Base-by-base conservation (phyloP, 2,888 invertebrate species). In the Drosophila flavopinicola region DNA sequence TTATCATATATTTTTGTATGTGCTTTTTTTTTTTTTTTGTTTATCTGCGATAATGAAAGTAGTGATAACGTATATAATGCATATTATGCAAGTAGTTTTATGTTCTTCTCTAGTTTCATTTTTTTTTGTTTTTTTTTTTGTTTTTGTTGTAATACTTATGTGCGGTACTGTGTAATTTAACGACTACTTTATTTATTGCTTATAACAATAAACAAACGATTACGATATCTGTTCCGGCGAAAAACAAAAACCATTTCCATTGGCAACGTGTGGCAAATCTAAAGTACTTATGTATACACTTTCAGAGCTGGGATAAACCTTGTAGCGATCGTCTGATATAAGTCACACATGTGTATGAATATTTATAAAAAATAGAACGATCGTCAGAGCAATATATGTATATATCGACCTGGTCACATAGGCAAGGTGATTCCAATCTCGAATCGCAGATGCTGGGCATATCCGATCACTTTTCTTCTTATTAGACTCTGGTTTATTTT, bases 121-220 rank as follows among this genome's bases (percentile, higher is more conserved):
- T 13, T 33, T 25, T 37, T 48, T 49, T 29, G 13, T 52, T 39
- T 1, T 58, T 24, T n/a, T n/a, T n/a, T n/a, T n/a, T n/a, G n/a
- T n/a, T 49, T 27, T 24, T 41, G n/a, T 7, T 37, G 58, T 20
- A 47, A 39, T 33, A 23, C 15, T 23, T 27, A 35, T 59, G 30
- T 52, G 53, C 68, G 71, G 74, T 73, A 61, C 57, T 54, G 63
- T 67, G 68, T 73, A 68, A 61, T 71, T 67, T 58, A 68, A 58
- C 59, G 44, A 63, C 69, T 68, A 56, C 69, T 59, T 39, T 61
- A 71, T 73, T 73, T 68, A 72, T 68, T 73, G 71, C 51, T 68
- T 37, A 48, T 63, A 74, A 48, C 59, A 74, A 72, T 72, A 72
- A 72, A 72, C 41, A 59, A 48, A 59, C 29, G 54, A 61, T 58